Base-by-base conservation (phyloP, 1,140 invertebrate species). In the Drosophila malerkotliana region DNA sequence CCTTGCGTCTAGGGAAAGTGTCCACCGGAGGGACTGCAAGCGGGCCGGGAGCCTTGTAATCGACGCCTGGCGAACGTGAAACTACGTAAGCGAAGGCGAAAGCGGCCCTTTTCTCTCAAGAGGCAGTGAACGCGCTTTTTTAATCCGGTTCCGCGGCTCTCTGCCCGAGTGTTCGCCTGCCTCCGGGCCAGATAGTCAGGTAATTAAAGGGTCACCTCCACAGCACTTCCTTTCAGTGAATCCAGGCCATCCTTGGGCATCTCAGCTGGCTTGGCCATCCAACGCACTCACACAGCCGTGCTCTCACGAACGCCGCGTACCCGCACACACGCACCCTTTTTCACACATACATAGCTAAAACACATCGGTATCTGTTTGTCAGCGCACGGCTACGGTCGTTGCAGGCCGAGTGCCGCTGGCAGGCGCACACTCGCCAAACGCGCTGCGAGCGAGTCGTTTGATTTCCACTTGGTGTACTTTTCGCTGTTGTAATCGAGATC, bases 221-320 rank as follows among this genome's bases (percentile, higher is more conserved):
- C 5, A 34, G 32, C 32, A 10, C 9, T 3, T 37, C 10, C 34
- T 4, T 37, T 37, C 10, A 10, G 34, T 4, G 4, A n/a, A 37
- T 37, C 34, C 10, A 37, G 34, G 47, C 18, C 44, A 18, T 47
- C 44, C 44, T 21, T 21, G 44, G 44, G 18, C 44, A 75, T 71
- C 83, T 87, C 83, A 87, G 78, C 83, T 88, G 75, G 79, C 77
- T 85, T 87, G 62, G 59, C 78, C 66, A 73, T 60, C 71, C 56
- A 44, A 26, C 26, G 24, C 41, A 62, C 24, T 32, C 58, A 67
- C 55, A 67, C 57, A 66, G 15, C 26, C 41, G 15, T 37, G 32
- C 28, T 14, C 24, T 39, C 41, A 28, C 52, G 69, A 14, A 51
- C 44, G 44, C 44, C 41, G 41, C 41, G 15, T 21, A 47, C 44